Percentiles rank a stretch among this genome's conserved stretches.
phyloP scores from a whole-genome alignment of 2,888 invertebrate species.

The Acanthosepion lycidas region DNA sequence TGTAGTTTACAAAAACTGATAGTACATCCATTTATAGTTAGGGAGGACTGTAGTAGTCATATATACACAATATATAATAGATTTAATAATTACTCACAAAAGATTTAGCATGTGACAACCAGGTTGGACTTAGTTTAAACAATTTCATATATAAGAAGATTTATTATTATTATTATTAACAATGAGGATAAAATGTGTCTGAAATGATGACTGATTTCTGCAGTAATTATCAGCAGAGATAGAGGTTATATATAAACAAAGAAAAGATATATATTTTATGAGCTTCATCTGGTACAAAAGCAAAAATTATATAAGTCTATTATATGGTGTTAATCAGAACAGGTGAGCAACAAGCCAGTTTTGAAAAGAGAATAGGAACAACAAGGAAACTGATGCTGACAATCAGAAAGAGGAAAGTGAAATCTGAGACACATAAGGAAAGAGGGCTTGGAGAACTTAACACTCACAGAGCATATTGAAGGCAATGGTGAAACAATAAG shows the following conservation, averaged over 20 bases:
- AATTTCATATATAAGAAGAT: not conserved
- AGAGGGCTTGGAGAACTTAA: no score
- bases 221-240: not conserved
- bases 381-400: no score
- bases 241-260: not conserved
- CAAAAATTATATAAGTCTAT: not conserved
- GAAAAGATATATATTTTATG: not conserved
- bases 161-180: not conserved
- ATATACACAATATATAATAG: not conserved
- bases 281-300: not conserved
- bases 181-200: not conserved
- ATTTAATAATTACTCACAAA: not conserved
- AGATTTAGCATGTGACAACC: not conserved
- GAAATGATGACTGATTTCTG: not conserved
- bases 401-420: no score
- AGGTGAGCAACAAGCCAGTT: not conserved
- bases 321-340: not conserved
- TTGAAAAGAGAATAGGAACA: no score
- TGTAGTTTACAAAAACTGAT: no score
- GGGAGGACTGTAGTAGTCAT: no score
- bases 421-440: no score
- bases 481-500: no score
- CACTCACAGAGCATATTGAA: no score
- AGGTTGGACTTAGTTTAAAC: not conserved
- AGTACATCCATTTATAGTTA: no score